Percentiles rank a stretch among this genome's conserved stretches.
These are phyloP conservation scores for Lindbergichthys nudifrons DNA, from an alignment of 2,797 vertebrate genomes.

Conservation along the genomic window DNA sequence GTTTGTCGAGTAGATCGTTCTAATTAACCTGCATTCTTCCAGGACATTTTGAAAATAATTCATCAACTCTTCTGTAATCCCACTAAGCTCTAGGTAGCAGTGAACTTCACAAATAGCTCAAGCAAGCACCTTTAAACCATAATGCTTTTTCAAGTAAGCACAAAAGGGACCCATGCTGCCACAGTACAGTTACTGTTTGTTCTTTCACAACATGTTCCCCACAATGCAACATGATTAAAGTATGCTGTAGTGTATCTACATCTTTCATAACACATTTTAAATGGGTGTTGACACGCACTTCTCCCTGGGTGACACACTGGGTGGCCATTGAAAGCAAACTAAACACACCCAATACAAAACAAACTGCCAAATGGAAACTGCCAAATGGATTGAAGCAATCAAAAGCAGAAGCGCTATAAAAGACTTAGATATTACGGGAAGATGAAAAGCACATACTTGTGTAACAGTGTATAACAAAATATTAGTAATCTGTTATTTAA, in stretches of 20 bases:
- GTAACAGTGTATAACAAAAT: neutral
- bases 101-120: conserved; percentile 9
- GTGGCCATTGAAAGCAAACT: neutral
- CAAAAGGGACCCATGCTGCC: neutral
- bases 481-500: neutral
- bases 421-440: neutral
- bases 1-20: neutral
- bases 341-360: neutral
- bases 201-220: neutral
- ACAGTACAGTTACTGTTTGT: neutral
- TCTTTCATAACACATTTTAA: neutral
- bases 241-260: neutral
- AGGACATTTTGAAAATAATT: neutral
- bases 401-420: conserved; percentile 3
- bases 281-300: neutral
- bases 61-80: conserved; percentile 1
- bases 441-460: neutral
- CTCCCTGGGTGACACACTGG: neutral
- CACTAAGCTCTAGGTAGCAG: neutral
- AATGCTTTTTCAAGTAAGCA: conserved; percentile 13
- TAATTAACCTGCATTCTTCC: neutral
- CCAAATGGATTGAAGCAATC: neutral
- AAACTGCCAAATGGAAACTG: neutral
- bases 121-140: neutral
- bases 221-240: neutral